These are phyloP conservation scores for Ptilonorhynchus violaceus DNA, from an alignment of 2,113 vertebrate species.

Conservation along the genomic window DNA sequence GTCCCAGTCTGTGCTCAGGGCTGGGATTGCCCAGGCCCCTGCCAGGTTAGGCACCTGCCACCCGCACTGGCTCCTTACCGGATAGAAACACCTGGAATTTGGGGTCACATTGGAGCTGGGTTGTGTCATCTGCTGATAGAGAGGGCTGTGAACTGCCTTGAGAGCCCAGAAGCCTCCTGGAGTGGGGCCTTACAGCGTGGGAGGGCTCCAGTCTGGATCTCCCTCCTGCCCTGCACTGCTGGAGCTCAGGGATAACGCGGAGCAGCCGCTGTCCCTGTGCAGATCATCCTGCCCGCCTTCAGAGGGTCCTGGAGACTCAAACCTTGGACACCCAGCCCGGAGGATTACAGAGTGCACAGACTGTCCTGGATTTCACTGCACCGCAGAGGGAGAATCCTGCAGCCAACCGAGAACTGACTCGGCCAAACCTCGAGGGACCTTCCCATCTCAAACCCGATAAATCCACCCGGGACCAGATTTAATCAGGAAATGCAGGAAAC, in stretches of 20 bases:
- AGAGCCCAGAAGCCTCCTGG: fast-evolving
- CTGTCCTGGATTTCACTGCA: neutral
- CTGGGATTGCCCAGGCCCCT: neutral
- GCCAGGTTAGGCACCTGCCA: fast-evolving
- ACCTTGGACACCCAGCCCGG: fast-evolving
- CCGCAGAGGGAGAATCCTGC: neutral
- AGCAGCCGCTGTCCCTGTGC: fast-evolving
- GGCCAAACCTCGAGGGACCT: neutral
- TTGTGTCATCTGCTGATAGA: neutral
- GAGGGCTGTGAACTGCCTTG: neutral
- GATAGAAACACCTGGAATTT: neutral
- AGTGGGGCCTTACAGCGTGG: fast-evolving
- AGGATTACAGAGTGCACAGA: neutral
- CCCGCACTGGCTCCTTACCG: fast-evolving
- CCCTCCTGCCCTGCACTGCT: fast-evolving
- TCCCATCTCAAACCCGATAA: neutral
- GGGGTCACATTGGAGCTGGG: neutral
- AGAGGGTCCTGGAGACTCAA: neutral
- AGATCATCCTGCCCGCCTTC: neutral
- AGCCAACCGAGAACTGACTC: fast-evolving
- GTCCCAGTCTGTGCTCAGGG: neutral
- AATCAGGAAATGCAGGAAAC: neutral
- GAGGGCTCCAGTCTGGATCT: neutral
- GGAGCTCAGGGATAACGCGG: neutral
- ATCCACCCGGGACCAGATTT: neutral